Base-by-base conservation (phyloP, 2,888 invertebrate species). In the Ectropis crepuscularia region DNA sequence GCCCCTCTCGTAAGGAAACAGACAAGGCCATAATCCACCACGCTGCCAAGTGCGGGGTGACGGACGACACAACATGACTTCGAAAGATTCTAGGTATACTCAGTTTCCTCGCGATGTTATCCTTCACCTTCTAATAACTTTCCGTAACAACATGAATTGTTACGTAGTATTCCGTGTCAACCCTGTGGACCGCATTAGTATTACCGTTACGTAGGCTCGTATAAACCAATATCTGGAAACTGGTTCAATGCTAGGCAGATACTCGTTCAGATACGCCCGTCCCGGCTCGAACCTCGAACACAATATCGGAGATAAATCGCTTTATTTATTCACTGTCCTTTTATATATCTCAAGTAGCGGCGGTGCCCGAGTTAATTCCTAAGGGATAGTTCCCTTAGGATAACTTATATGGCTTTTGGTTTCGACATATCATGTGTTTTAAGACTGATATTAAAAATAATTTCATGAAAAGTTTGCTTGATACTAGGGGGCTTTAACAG, bases 221-320 rank as follows among this genome's bases (percentile, higher is more conserved):
- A 68, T 71, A 69, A 70, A 72, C 74, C 70, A 72, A 75, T 75
- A 80, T 81, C 78, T 76, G 77, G 74, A 79, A 86, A 87, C 87
- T 86, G 86, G 87, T 87, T 80, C 82, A 83, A 77, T 80, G 81
- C 76, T 80, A 79, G 77, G 67, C 75, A 76, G 82, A 86, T 84
- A 78, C 82, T 79, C 75, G 80, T 83, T 81, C 71, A 81, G 86
- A 84, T 85, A 84, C 72, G 66, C 60, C 54, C 53, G 57, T 45
- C 62, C 61, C 62, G 65, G 62, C 71, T 69, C 48, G 61, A 63
- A 70, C 64, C 71, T 69, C 48, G 61, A 63, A 70, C 64, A 69
- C 66, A 68, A 69, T 67, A 53, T 65, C 37, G 53, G 53, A 61
- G 48, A 59, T 63, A 42, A 58, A 65, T 63, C 54, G 57, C 55